Evolutionary conservation across 1,140 invertebrate species (phyloP).

Genomic region (Copidosoma floridanum): DNA sequence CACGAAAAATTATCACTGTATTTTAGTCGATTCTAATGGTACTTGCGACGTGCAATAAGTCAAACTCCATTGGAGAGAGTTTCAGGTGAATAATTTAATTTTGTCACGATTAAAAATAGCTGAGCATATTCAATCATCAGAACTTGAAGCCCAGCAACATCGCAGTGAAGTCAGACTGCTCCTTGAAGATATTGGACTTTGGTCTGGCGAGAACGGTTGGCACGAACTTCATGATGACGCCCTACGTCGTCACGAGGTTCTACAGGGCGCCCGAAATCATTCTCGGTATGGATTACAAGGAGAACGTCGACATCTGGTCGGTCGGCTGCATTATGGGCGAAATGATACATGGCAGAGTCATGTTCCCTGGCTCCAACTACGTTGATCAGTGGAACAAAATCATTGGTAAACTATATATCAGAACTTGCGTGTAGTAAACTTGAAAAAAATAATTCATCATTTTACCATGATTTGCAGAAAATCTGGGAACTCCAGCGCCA

Average conservation of each 20-base stretch:
- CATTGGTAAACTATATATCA: conserved; percentile 75
- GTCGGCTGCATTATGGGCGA: conserved; percentile 99
- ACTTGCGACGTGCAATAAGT: background rate
- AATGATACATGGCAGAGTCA: conserved; percentile 95
- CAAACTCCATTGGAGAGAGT: background rate
- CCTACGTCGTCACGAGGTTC: conserved; percentile 98
- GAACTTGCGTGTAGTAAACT: too few relatives aligned
- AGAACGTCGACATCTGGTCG: conserved; percentile 99
- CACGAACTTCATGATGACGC: conserved; percentile 98
- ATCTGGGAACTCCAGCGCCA: conserved; percentile 93
- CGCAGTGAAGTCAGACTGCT: conserved; percentile 98
- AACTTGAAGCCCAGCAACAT: conserved; percentile 99
- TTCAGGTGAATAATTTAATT: too few relatives aligned
- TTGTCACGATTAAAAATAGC: background rate
- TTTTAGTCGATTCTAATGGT: too few relatives aligned
- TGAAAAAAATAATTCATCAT: too few relatives aligned
- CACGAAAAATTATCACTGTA: too few relatives aligned
- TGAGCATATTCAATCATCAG: conserved; percentile 63
- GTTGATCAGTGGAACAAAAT: conserved; percentile 99
- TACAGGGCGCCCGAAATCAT: conserved; percentile 97
- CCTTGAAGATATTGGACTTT: conserved; percentile 98
- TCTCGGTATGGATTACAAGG: conserved; percentile 98
- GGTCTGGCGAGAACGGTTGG: conserved; percentile 96
- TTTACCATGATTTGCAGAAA: conserved; percentile 63
- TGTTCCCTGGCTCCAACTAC: conserved; percentile 98